Conservation (phyloP, 1,140 invertebrate species). For the Mizuhopecten yessoensis region DNA sequence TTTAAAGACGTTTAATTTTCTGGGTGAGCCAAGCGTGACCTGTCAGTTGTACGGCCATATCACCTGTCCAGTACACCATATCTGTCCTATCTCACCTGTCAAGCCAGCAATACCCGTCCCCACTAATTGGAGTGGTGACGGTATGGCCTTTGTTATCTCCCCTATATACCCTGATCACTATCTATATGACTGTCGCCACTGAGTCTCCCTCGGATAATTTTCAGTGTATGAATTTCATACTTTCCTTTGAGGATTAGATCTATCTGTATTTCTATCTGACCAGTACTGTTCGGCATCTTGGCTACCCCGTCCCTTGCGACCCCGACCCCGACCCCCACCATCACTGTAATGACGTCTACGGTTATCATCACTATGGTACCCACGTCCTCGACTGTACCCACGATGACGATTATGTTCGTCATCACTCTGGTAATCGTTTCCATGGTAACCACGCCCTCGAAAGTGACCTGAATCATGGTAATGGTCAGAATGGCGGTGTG, state of each 20-base stretch:
- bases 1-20: slow-evolving; percentile 20
- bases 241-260: slow-evolving; percentile 1
- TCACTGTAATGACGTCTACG: background rate
- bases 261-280: background rate
- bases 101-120: background rate
- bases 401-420: background rate
- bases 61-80: slow-evolving; percentile 21
- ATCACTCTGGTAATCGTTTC: background rate
- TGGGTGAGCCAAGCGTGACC: background rate
- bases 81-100: slow-evolving; percentile 24
- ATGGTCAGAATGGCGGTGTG: background rate
- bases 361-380: slow-evolving; percentile 11
- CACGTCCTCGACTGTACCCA: background rate
- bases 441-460: background rate
- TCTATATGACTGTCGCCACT: slow-evolving; percentile 1
- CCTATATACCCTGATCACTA: background rate
- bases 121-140: background rate
- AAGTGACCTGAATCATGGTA: background rate
- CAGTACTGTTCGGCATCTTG: background rate
- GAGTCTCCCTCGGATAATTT: background rate
- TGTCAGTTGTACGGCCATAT: background rate
- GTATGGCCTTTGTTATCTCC: background rate
- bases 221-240: background rate
- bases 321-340: slow-evolving; percentile 16
- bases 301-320: background rate